Percentiles rank a stretch among this genome's conserved stretches.
These are phyloP conservation scores for Lathronympha strigana DNA, from an alignment of 2,888 invertebrate species.

Conservation along the genomic window DNA sequence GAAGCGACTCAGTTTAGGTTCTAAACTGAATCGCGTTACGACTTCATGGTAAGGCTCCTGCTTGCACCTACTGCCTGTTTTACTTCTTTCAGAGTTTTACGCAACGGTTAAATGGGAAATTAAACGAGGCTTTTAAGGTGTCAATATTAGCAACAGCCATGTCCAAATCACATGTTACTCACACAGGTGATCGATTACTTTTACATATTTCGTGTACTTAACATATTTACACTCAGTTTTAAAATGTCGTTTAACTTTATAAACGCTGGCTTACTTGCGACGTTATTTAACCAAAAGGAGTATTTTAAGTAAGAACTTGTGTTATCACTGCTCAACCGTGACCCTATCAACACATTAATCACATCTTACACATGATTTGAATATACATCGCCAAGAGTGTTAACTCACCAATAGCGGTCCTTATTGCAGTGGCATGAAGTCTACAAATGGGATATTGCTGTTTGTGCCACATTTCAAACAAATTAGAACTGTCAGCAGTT, in stretches of 20 bases:
- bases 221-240: neutral
- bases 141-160: neutral
- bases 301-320: conserved; percentile 22
- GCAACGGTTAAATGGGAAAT: neutral
- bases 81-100: neutral
- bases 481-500: conserved; percentile 13
- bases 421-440: too few relatives aligned
- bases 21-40: too few relatives aligned
- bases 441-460: too few relatives aligned
- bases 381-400: conserved; percentile 34
- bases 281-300: neutral
- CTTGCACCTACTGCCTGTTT: too few relatives aligned
- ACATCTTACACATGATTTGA: conserved; percentile 31
- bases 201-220: neutral
- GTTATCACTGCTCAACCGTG: conserved; percentile 33
- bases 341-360: conserved; percentile 33
- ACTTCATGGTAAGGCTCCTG: too few relatives aligned
- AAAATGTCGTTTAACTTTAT: neutral
- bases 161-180: neutral
- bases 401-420: too few relatives aligned
- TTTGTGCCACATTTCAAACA: conserved; percentile 15
- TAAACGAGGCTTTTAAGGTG: neutral
- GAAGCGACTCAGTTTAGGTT: too few relatives aligned
- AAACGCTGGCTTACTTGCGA: neutral
- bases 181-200: neutral